phyloP scores from a whole-genome alignment of 2,113 vertebrate species.

The Bujurquina vittata region DNA sequence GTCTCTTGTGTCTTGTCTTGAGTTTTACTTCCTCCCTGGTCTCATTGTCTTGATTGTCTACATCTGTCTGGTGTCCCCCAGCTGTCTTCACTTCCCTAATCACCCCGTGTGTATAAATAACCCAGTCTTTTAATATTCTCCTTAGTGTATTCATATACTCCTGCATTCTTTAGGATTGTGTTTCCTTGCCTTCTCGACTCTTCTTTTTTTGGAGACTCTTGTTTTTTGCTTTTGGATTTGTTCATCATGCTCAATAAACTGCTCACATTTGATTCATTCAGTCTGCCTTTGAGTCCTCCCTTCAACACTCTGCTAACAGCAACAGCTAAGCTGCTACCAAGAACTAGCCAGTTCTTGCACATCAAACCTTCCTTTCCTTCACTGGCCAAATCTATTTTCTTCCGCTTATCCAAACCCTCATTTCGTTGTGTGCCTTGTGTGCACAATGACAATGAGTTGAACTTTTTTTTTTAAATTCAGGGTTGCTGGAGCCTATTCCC shows the following conservation, averaged over 20 bases:
- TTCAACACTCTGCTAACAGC: background rate
- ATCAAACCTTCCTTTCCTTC: background rate
- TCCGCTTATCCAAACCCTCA: background rate
- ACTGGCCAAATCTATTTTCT: background rate
- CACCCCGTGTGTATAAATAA: background rate
- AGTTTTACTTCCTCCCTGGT: background rate
- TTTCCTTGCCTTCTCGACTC: background rate
- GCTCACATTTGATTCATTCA: background rate
- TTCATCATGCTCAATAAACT: background rate
- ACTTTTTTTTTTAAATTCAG: too few relatives aligned
- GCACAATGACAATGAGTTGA: too few relatives aligned
- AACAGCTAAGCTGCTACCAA: background rate
- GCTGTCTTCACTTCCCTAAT: background rate
- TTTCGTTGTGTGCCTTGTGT: too few relatives aligned
- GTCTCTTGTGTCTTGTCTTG: background rate
- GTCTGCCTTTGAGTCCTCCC: background rate
- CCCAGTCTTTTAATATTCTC: background rate
- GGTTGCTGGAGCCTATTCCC: too few relatives aligned
- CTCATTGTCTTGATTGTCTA: background rate
- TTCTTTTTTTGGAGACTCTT: background rate
- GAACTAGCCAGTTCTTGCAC: background rate
- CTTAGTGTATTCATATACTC: background rate
- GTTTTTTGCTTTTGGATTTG: background rate
- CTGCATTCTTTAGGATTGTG: background rate
- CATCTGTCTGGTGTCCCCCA: background rate